phyloP scores from a whole-genome alignment of 30 jellyfish, hydroid and myxozoan genomes.

The Pelagia noctiluca region DNA sequence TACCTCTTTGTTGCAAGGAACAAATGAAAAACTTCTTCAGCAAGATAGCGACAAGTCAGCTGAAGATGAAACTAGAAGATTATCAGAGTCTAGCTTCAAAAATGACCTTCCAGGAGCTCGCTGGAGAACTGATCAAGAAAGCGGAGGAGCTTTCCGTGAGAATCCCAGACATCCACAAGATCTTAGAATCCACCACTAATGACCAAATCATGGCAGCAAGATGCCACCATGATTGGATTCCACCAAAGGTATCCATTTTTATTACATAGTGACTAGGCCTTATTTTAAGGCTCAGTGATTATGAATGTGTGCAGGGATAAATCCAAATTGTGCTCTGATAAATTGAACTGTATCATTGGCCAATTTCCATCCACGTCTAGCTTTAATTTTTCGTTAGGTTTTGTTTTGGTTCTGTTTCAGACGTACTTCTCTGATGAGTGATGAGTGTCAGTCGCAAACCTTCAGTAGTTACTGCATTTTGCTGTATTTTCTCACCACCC shows the following conservation, averaged over 20 bases:
- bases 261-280: not conserved
- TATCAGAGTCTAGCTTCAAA: not conserved
- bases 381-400: too few relatives aligned
- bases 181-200: slow-evolving; percentile 36
- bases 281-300: not conserved
- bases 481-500: too few relatives aligned
- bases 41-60: slow-evolving; percentile 57
- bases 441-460: too few relatives aligned
- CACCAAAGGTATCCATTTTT: slow-evolving; percentile 43
- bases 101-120: slow-evolving; percentile 29
- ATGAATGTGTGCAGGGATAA: too few relatives aligned
- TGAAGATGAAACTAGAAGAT: slow-evolving; percentile 52
- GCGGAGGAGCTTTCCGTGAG: slow-evolving; percentile 38
- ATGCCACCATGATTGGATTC: slow-evolving; percentile 75
- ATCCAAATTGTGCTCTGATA: too few relatives aligned
- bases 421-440: too few relatives aligned
- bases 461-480: too few relatives aligned
- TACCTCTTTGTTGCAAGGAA: slow-evolving; percentile 25
- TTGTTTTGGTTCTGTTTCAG: too few relatives aligned
- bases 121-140: slow-evolving; percentile 11
- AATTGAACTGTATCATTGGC: too few relatives aligned
- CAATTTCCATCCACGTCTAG: too few relatives aligned
- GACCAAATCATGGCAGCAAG: slow-evolving; percentile 72
- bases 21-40: slow-evolving; percentile 55
- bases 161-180: slow-evolving; percentile 62